A percentile compares a stretch with the other conserved stretches of the same genome.
Conservation (phyloP, 2,888 invertebrate species). For the Tanypteryx hageni region DNA sequence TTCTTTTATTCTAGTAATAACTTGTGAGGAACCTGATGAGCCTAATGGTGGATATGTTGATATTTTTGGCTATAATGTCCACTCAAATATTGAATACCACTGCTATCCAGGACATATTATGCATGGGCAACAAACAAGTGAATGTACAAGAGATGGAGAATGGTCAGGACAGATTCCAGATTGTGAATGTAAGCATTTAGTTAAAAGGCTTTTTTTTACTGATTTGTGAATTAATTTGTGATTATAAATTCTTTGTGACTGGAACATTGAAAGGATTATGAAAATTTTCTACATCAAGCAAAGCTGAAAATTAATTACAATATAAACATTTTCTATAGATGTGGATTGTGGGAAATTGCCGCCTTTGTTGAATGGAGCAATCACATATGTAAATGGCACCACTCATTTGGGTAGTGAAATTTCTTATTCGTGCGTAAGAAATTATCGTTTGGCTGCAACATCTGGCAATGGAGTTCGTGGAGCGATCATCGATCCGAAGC, state of each 20-base stretch:
- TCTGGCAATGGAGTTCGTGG: slow-evolving; percentile 74
- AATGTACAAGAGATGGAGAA: slow-evolving; percentile 86
- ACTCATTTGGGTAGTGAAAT: slow-evolving; percentile 90
- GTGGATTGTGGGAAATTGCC: slow-evolving; percentile 93
- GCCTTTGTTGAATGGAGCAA: slow-evolving; percentile 86
- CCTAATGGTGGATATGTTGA: slow-evolving; percentile 91
- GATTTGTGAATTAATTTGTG: not conserved
- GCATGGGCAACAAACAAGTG: slow-evolving; percentile 83
- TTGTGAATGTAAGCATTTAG: slow-evolving; percentile 85
- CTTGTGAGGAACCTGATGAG: slow-evolving; percentile 91
- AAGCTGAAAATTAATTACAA: slow-evolving; percentile 10
- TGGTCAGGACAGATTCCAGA: slow-evolving; percentile 90
- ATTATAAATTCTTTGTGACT: not conserved
- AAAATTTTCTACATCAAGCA: not conserved
- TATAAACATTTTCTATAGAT: slow-evolving; percentile 77
- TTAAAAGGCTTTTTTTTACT: not conserved
- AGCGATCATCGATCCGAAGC: slow-evolving; percentile 72
- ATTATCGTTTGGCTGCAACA: slow-evolving; percentile 86
- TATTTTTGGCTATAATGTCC: slow-evolving; percentile 92
- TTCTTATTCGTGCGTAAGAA: slow-evolving; percentile 86
- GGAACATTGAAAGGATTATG: not conserved
- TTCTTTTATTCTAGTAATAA: slow-evolving; percentile 81
- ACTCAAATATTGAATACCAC: slow-evolving; percentile 91
- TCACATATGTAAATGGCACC: slow-evolving; percentile 86
- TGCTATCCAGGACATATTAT: slow-evolving; percentile 91